These are phyloP conservation scores for Anthopleura sola DNA, from an alignment of 64 coral and sea anemone genomes.

Conservation along the genomic window DNA sequence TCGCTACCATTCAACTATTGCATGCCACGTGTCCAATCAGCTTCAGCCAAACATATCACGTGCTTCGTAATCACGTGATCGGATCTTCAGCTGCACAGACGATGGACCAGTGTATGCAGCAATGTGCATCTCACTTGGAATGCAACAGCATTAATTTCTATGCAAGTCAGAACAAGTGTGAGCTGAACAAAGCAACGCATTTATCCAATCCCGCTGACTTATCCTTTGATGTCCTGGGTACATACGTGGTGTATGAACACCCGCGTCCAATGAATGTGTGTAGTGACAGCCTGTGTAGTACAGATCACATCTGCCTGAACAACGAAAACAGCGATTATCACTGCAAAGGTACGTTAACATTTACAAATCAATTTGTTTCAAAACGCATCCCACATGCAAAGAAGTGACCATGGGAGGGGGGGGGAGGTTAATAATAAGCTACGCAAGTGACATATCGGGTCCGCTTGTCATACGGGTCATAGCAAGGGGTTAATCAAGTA, in stretches of 20 bases:
- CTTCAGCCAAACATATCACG: not conserved
- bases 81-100: not conserved
- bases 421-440: too few relatives aligned
- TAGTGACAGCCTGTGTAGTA: not conserved
- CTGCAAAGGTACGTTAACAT: not conserved
- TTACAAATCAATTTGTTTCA: too few relatives aligned
- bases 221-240: not conserved
- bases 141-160: conserved; percentile 15
- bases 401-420: too few relatives aligned
- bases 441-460: too few relatives aligned
- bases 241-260: not conserved
- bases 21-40: not conserved
- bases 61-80: conserved; percentile 1
- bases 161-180: conserved; percentile 14
- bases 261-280: not conserved
- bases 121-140: not conserved
- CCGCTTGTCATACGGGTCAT: too few relatives aligned
- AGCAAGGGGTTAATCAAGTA: too few relatives aligned
- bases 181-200: conserved; percentile 8
- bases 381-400: too few relatives aligned
- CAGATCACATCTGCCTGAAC: not conserved
- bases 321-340: not conserved
- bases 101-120: not conserved
- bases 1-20: not conserved
- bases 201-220: not conserved